Base-by-base conservation (phyloP, 2,888 invertebrate genomes). In the Pomacea canaliculata region DNA sequence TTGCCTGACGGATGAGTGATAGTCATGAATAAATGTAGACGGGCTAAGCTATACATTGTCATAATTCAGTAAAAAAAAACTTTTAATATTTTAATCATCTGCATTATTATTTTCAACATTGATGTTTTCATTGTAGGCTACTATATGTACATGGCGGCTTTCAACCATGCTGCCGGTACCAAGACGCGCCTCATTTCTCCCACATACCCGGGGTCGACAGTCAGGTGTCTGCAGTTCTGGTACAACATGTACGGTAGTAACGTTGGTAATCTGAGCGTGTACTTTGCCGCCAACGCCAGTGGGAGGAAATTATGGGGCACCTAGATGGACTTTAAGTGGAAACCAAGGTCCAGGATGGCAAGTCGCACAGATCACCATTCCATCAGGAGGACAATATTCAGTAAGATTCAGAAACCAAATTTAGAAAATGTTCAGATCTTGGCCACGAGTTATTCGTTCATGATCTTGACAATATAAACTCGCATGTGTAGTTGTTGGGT, bases 191-290 rank as follows among this genome's bases (percentile, higher is more conserved):
- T 87, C 19, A 79, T 86, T 48, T 83, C 85, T 65, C 86, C 83
- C 7, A 71, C 62, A 1, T 79, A 76, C 7, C 79, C 76, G 10
- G 82, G 83, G 10, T 56, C 12, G 51, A 76, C 71, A 67, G 76
- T 70, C 49, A 77, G 85, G 67, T 74, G 77, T 27, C 27, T 78
- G n/a, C 70, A 78, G n/a, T 89, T 90, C 81, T 90, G 89, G 89
- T 90, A 89, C 81, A 86, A 85, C 81, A 89, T 89, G 88, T 85
- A 87, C 79, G 89, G 90, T 16, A 78, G 74, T 23, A 77, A 79
- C 51, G 82, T 85, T 65, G 88, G 88, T 59, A 77, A 81, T 16
- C 78, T 88, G 46, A 85, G 83, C 80, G 82, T 88, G 13, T 88
- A 86, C 80, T 13, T 56, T 16, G 63, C 81, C 27, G 83, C 84